Evolutionary conservation across 2,113 vertebrate species (phyloP).

Genomic region (Neogale vison): DNA sequence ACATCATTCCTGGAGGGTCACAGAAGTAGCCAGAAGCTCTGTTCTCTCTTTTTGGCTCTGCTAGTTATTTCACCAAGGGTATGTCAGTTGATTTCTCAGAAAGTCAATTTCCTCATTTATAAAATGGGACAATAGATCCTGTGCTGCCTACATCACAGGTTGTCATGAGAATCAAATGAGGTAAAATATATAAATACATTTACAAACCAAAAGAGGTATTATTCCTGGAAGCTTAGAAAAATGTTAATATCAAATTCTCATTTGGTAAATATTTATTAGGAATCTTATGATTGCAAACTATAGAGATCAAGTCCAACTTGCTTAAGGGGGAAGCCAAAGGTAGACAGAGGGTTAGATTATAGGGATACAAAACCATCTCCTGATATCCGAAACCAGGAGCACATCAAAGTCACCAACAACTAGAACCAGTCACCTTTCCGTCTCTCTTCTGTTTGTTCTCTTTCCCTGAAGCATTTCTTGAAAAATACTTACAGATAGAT

Average conservation of each 20-base stretch:
- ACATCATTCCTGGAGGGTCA: not conserved
- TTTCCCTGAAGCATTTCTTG: not conserved
- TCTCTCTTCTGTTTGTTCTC: not conserved
- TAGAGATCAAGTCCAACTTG: slow-evolving; percentile 12
- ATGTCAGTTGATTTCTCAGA: not conserved
- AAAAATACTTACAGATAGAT: not conserved
- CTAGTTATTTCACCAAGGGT: not conserved
- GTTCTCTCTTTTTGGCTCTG: not conserved
- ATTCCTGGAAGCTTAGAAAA: slow-evolving; percentile 2
- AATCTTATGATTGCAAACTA: not conserved
- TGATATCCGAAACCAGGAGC: not conserved
- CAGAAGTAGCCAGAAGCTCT: not conserved
- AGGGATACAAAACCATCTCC: not conserved
- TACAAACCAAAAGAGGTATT: not conserved
- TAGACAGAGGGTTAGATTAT: not conserved
- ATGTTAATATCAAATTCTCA: not conserved
- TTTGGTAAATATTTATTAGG: slow-evolving; percentile 9
- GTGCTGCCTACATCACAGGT: not conserved
- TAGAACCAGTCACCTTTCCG: not conserved
- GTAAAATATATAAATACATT: slow-evolving; percentile 5
- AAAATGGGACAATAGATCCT: not conserved
- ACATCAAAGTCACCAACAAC: not conserved
- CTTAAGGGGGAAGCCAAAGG: not conserved
- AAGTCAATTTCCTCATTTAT: not conserved
- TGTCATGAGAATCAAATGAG: not conserved